These are phyloP conservation scores for Fratercula arctica DNA, from an alignment of 2,797 vertebrate genomes.

Conservation along the genomic window DNA sequence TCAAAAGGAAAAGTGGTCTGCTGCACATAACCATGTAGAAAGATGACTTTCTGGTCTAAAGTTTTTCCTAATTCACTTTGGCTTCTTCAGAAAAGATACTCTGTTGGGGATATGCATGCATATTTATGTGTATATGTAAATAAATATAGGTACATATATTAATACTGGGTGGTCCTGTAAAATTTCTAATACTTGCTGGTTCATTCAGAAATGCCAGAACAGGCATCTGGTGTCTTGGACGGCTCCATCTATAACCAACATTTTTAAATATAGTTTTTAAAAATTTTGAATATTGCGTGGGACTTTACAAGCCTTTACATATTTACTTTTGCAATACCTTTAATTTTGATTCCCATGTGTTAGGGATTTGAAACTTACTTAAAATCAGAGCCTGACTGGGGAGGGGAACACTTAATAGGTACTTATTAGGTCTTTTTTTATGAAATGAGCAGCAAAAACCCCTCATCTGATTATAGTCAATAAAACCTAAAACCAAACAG, in stretches of 20 bases:
- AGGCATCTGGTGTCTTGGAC: not conserved
- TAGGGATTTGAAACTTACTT: not conserved
- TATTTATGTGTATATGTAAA: not conserved
- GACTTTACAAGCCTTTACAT: not conserved
- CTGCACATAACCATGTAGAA: not conserved
- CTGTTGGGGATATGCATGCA: not conserved
- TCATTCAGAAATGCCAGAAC: not conserved
- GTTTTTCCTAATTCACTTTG: not conserved
- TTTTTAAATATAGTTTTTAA: not conserved
- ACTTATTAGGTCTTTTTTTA: not conserved
- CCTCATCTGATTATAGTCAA: not conserved
- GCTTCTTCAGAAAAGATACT: not conserved
- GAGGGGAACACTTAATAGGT: not conserved
- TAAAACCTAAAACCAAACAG: not conserved
- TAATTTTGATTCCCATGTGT: not conserved
- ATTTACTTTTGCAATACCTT: not conserved
- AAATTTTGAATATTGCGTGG: not conserved
- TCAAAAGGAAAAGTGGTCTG: not conserved
- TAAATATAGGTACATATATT: not conserved
- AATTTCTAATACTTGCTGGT: not conserved
- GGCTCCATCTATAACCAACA: not conserved
- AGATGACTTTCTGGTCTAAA: not conserved
- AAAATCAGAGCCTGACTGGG: not conserved
- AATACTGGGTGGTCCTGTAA: not conserved
- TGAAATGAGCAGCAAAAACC: not conserved